phyloP scores from a whole-genome alignment of 2,888 invertebrate species.

The Tortrix viridana region DNA sequence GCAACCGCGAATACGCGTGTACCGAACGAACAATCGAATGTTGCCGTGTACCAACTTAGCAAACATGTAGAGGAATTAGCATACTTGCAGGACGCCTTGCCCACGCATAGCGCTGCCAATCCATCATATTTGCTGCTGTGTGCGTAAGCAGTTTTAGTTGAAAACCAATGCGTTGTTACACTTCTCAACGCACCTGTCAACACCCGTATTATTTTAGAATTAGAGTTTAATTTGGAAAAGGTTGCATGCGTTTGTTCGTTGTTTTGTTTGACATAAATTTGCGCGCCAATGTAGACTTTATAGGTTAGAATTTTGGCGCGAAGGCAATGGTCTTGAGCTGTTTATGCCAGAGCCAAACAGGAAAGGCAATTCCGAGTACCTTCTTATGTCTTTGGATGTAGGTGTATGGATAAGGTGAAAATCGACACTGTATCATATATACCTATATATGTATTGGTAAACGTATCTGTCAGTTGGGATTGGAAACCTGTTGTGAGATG shows the following conservation, averaged over 20 bases:
- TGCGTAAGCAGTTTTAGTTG: slow-evolving; percentile 58
- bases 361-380: slow-evolving; percentile 21
- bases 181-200: slow-evolving; percentile 6
- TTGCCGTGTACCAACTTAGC: slow-evolving; percentile 64
- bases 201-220: slow-evolving; percentile 8
- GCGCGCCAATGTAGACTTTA: slow-evolving; percentile 28
- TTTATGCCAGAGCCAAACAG: slow-evolving; percentile 16
- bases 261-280: not conserved
- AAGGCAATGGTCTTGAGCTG: slow-evolving; percentile 9
- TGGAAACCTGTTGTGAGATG: slow-evolving; percentile 34
- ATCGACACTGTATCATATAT: slow-evolving; percentile 20
- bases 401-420: slow-evolving; percentile 27
- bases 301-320: slow-evolving; percentile 34
- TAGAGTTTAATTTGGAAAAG: slow-evolving; percentile 15
- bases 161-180: slow-evolving; percentile 46
- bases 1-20: slow-evolving; percentile 52
- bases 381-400: slow-evolving; percentile 14
- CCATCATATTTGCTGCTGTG: slow-evolving; percentile 73
- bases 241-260: not conserved
- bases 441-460: slow-evolving; percentile 20
- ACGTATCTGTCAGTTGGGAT: slow-evolving; percentile 30
- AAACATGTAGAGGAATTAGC: slow-evolving; percentile 67
- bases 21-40: slow-evolving; percentile 69
- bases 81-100: slow-evolving; percentile 75
- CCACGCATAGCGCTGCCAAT: slow-evolving; percentile 72